These are phyloP conservation scores for Mechanitis messenoides DNA, from an alignment of 2,888 invertebrate genomes.

Conservation along the genomic window DNA sequence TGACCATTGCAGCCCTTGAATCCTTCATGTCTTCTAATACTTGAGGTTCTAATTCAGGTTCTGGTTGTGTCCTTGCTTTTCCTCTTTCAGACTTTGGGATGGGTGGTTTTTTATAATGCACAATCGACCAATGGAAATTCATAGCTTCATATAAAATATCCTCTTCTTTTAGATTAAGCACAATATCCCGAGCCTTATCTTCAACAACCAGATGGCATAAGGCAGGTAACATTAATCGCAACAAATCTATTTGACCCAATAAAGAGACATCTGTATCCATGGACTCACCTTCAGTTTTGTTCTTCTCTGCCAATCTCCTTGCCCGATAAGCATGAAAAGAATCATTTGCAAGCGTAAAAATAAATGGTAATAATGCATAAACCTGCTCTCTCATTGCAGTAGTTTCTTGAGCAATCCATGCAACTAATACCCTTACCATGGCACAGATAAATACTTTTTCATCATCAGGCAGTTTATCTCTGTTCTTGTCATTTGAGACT, in stretches of 20 bases:
- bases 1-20: slow-evolving; percentile 89
- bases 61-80: slow-evolving; percentile 84
- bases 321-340: slow-evolving; percentile 85
- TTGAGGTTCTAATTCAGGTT: slow-evolving; percentile 84
- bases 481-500: slow-evolving; percentile 84
- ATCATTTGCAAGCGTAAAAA: slow-evolving; percentile 87
- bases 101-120: slow-evolving; percentile 88
- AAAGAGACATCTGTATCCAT: slow-evolving; percentile 65
- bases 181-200: slow-evolving; percentile 88
- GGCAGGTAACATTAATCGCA: slow-evolving; percentile 90
- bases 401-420: slow-evolving; percentile 95
- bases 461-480: slow-evolving; percentile 79
- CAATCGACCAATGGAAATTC: slow-evolving; percentile 90
- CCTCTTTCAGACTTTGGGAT: slow-evolving; percentile 87
- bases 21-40: slow-evolving; percentile 89
- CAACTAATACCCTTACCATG: slow-evolving; percentile 87
- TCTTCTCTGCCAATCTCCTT: slow-evolving; percentile 81
- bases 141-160: slow-evolving; percentile 87
- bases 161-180: slow-evolving; percentile 86
- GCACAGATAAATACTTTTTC: slow-evolving; percentile 90
- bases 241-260: slow-evolving; percentile 81
- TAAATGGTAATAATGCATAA: slow-evolving; percentile 87
- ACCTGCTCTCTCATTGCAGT: slow-evolving; percentile 90
- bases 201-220: slow-evolving; percentile 94
- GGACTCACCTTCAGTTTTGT: slow-evolving; percentile 75